Evolutionary conservation across 2,797 vertebrate species (phyloP).

Genomic region (Sciaenops ocellatus): DNA sequence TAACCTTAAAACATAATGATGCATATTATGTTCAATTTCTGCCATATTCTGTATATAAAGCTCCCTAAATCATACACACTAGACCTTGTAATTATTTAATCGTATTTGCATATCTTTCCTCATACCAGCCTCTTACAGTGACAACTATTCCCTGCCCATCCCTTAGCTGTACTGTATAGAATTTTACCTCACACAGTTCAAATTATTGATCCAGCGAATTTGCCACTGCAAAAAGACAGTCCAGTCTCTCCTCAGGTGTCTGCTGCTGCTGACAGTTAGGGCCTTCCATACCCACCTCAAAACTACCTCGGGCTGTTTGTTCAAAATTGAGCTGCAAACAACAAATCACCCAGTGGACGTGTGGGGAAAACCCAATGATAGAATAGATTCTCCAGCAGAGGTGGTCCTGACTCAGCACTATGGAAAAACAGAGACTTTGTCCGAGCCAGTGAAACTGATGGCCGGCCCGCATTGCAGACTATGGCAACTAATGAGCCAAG

Average conservation of each 20-base stretch:
- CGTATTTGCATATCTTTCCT: not conserved
- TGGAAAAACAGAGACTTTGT: constrained; percentile 32
- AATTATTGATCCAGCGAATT: constrained; percentile 17
- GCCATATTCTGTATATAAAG: no score
- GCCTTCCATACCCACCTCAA: constrained; percentile 34
- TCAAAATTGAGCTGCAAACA: constrained; percentile 50
- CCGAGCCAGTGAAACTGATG: constrained; percentile 27
- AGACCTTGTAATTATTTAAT: not conserved
- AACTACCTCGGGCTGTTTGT: constrained; percentile 44
- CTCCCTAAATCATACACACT: no score
- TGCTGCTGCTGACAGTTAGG: constrained; percentile 38
- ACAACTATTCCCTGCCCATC: constrained; percentile 1
- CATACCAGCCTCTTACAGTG: not conserved
- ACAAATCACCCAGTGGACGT: constrained; percentile 56
- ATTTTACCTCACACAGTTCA: not conserved
- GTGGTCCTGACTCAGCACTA: constrained; percentile 46
- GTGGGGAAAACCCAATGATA: constrained; percentile 53
- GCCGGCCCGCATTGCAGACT: constrained; percentile 11
- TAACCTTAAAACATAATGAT: no score
- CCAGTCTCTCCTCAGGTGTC: constrained; percentile 18
- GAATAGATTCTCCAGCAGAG: constrained; percentile 57
- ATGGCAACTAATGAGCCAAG: constrained; percentile 18
- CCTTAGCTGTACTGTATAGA: not conserved
- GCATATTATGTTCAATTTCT: no score
- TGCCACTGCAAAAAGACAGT: constrained; percentile 1